phyloP scores from a whole-genome alignment of 1,140 invertebrate genomes.

The Aethina tumida region DNA sequence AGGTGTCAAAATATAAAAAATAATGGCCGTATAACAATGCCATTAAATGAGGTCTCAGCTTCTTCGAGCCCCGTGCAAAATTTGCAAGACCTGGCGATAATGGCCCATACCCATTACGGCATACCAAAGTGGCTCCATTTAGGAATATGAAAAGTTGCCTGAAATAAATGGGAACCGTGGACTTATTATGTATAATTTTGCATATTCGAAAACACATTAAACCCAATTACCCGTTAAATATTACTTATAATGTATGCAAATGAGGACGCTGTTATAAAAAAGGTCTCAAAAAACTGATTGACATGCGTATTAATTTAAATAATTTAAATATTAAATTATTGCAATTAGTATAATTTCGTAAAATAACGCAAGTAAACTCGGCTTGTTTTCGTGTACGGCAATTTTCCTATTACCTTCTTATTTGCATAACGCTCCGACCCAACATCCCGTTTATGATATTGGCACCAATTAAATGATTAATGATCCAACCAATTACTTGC shows the following conservation, averaged over 20 bases:
- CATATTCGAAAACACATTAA: constrained; percentile 9
- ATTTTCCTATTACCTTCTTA: constrained; percentile 1
- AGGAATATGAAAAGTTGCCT: too few species aligned
- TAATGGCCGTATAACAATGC: too few species aligned
- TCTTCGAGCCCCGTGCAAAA: too few species aligned
- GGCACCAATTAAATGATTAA: constrained; percentile 6
- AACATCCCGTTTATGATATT: background rate
- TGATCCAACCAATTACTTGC: background rate
- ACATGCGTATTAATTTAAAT: constrained; percentile 10
- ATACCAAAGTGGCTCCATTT: too few species aligned
- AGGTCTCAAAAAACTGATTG: constrained; percentile 11
- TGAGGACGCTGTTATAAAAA: constrained; percentile 12
- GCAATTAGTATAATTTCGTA: constrained; percentile 8
- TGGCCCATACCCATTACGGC: too few species aligned
- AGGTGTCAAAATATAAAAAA: too few species aligned
- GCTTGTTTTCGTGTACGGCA: background rate
- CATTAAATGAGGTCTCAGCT: too few species aligned
- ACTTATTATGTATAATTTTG: too few species aligned
- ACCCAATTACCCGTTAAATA: constrained; percentile 11
- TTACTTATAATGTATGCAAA: constrained; percentile 13
- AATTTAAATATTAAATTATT: constrained; percentile 11
- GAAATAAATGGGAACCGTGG: too few species aligned
- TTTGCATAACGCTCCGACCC: constrained; percentile 5
- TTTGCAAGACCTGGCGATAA: too few species aligned
- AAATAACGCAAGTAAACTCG: background rate